Conservation (phyloP, 2,888 invertebrate species). For the Agapostemon virescens region DNA sequence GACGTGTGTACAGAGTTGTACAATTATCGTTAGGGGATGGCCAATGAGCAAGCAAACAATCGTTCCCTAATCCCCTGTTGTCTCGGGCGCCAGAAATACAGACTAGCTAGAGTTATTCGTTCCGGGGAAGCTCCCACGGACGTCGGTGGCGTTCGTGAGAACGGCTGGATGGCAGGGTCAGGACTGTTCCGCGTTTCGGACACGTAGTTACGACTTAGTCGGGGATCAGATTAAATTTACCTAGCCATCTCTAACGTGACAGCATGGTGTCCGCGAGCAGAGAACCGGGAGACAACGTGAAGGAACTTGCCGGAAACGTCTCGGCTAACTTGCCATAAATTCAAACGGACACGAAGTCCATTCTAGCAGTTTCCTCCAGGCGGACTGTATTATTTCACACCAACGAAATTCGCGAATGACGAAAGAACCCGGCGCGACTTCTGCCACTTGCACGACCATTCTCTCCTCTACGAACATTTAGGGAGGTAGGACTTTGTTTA, state of each 20-base stretch:
- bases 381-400: conserved; percentile 54
- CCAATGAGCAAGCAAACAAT: conserved; percentile 14
- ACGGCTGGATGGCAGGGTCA: conserved; percentile 20
- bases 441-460: neutral
- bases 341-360: conserved; percentile 63
- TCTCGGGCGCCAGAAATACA: conserved; percentile 7
- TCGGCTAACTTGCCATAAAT: conserved; percentile 73
- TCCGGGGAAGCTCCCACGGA: conserved; percentile 45
- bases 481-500: neutral
- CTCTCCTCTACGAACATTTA: neutral
- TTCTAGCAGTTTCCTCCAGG: conserved; percentile 29
- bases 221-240: conserved; percentile 72
- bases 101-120: conserved; percentile 68
- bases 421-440: neutral
- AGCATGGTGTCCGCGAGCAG: conserved; percentile 40
- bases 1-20: neutral
- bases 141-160: conserved; percentile 44
- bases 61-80: conserved; percentile 19
- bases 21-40: neutral
- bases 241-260: conserved; percentile 59
- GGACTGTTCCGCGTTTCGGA: conserved; percentile 64
- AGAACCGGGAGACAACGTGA: conserved; percentile 35
- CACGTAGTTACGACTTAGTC: conserved; percentile 70
- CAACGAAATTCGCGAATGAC: conserved; percentile 36
- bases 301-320: conserved; percentile 67